Conservation (phyloP, 2,888 invertebrate genomes). For the Heteromurus nitidus region DNA sequence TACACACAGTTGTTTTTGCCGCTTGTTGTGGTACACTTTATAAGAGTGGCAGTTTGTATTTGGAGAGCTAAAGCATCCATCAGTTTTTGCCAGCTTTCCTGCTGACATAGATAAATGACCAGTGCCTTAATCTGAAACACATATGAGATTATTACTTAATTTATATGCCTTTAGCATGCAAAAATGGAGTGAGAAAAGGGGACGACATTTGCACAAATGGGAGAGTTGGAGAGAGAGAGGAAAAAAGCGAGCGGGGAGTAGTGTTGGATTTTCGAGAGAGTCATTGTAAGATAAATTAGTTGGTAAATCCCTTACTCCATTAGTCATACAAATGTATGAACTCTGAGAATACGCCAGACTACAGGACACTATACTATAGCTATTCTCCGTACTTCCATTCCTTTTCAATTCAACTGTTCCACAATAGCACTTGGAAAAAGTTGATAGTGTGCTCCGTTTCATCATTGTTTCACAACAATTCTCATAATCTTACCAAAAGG, state of each 20-base stretch:
- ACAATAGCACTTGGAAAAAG: not conserved
- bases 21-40: too few species aligned
- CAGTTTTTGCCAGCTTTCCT: constrained; percentile 59
- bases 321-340: constrained; percentile 33
- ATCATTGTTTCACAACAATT: not conserved
- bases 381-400: not conserved
- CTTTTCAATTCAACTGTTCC: not conserved
- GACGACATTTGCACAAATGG: not conserved
- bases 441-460: not conserved
- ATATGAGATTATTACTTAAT: constrained; percentile 60
- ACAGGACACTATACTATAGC: too few species aligned
- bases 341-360: too few species aligned
- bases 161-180: constrained; percentile 56
- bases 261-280: constrained; percentile 14
- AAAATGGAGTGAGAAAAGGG: constrained; percentile 10
- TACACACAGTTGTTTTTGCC: too few species aligned
- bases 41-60: too few species aligned
- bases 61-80: constrained; percentile 49
- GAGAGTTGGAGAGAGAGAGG: constrained; percentile 7
- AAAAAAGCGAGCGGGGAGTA: constrained; percentile 16
- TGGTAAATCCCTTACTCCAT: constrained; percentile 58
- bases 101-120: constrained; percentile 67
- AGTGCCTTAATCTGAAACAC: constrained; percentile 57
- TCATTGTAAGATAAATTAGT: constrained; percentile 55
- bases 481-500: not conserved